These are phyloP conservation scores for Diphyllodes magnificus DNA, from an alignment of 2,113 vertebrate genomes.

Conservation along the genomic window DNA sequence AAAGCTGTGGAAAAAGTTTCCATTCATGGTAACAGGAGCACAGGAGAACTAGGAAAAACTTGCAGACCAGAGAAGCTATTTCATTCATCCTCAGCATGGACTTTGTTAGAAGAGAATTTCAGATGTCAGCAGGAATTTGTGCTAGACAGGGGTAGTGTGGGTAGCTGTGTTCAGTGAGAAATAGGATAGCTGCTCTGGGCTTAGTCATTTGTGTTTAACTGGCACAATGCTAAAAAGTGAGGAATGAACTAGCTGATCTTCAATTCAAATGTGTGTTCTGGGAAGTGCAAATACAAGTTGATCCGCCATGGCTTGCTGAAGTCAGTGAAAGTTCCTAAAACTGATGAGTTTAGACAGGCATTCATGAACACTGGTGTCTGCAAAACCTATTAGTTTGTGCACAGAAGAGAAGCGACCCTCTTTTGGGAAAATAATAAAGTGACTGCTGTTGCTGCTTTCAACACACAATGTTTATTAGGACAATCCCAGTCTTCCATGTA, in stretches of 20 bases:
- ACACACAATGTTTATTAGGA: background rate
- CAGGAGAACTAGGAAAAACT: background rate
- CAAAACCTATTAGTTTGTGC: background rate
- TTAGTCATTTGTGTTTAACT: slow-evolving; percentile 2
- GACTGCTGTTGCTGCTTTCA: background rate
- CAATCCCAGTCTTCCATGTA: background rate
- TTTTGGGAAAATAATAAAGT: background rate
- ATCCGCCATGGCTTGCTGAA: background rate
- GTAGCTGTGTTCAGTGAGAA: slow-evolving; percentile 12
- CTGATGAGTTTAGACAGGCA: background rate
- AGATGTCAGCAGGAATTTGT: slow-evolving; percentile 21
- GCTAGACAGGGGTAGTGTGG: background rate
- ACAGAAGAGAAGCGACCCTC: background rate
- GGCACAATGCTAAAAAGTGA: background rate
- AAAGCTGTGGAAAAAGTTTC: background rate
- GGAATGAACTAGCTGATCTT: background rate
- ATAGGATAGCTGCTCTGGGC: background rate
- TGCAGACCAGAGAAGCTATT: background rate
- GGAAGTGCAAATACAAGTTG: background rate
- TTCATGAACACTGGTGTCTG: background rate
- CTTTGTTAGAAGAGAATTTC: slow-evolving; percentile 24
- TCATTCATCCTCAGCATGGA: background rate
- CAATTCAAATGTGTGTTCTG: background rate
- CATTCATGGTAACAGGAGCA: background rate
- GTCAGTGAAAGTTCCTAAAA: background rate